Base-by-base conservation (phyloP, 2,797 vertebrate genomes). In the Ceryle rudis region DNA sequence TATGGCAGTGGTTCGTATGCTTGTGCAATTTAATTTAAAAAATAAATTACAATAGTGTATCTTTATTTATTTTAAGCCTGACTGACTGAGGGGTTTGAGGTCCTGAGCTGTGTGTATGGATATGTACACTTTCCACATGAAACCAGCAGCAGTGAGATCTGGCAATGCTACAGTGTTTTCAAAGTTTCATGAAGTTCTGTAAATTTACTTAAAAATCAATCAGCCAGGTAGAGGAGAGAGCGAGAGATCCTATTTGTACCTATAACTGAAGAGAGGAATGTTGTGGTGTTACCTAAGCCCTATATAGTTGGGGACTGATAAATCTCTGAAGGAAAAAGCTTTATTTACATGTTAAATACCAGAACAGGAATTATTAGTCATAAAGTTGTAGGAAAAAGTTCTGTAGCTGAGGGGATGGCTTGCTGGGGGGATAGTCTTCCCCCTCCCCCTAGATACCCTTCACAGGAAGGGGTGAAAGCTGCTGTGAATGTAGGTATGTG, bases 241-340 rank as follows among this genome's bases (percentile, higher is more conserved):
- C 1, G 2, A 78, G n/a, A 74, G 35, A 29, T 66, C 16, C 64
- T 22, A 25, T 33, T 61, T 62, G 11, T 58, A 35, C 47, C 15
- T 64, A 25, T 73, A 66, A 54, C 10, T 57, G 65, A 67, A 77
- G 55, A 65, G 17, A 81, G 65, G 5, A 23, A 60, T 26, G 4
- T 42, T 69, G 44, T 64, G 26, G 67, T 80, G 31, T 77, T 82
- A 57, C 47, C 33, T 10, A 11, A 0, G 2, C 31, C 22, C 37
- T 67, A 0, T 46, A 4, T 11, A 9, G 4, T 0, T 81, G 42
- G 23, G 46, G 25, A 51, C 11, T 14, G 54, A 58, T 39, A 77
- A 35, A 44, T 52, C 35, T 61, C 25, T 60, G n/a, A 82, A 51
- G 31, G 23, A 5, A 60, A 80, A 82, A 82, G 3, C 9, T 75